A percentile compares a stretch with the other conserved stretches of the same genome.
Conservation (phyloP, 2,888 invertebrate species). For the Synanthedon andrenaeformis region DNA sequence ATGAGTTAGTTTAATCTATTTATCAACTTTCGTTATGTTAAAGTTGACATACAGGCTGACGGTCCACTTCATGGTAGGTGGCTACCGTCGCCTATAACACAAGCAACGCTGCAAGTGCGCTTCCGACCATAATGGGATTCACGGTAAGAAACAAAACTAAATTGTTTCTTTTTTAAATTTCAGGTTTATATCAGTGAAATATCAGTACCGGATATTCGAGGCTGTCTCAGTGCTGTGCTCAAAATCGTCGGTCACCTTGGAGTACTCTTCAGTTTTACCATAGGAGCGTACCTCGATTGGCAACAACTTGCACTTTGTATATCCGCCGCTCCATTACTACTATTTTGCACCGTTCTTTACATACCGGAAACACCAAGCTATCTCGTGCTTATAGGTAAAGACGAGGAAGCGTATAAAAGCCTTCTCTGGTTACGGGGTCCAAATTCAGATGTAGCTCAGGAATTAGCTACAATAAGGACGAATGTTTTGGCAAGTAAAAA, state of each 20-base stretch:
- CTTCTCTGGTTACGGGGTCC: constrained; percentile 87
- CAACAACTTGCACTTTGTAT: constrained; percentile 85
- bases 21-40: too few species aligned
- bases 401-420: constrained; percentile 74
- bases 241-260: constrained; percentile 90
- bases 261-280: constrained; percentile 84
- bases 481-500: constrained; percentile 73
- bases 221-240: constrained; percentile 86
- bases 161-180: constrained; percentile 13
- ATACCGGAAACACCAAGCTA: constrained; percentile 93
- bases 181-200: constrained; percentile 93
- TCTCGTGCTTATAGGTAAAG: constrained; percentile 80
- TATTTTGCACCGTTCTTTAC: constrained; percentile 80
- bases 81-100: too few species aligned
- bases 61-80: too few species aligned
- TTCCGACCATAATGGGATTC: too few species aligned
- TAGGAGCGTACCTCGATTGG: constrained; percentile 88
- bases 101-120: too few species aligned
- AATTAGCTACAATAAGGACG: constrained; percentile 77
- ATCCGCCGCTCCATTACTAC: constrained; percentile 80
- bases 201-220: constrained; percentile 86
- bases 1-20: too few species aligned
- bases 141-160: too few species aligned
- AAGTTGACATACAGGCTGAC: too few species aligned
- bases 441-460: constrained; percentile 80